These are phyloP conservation scores for Sylvia borin DNA, from an alignment of 2,797 vertebrate species.

Conservation along the genomic window DNA sequence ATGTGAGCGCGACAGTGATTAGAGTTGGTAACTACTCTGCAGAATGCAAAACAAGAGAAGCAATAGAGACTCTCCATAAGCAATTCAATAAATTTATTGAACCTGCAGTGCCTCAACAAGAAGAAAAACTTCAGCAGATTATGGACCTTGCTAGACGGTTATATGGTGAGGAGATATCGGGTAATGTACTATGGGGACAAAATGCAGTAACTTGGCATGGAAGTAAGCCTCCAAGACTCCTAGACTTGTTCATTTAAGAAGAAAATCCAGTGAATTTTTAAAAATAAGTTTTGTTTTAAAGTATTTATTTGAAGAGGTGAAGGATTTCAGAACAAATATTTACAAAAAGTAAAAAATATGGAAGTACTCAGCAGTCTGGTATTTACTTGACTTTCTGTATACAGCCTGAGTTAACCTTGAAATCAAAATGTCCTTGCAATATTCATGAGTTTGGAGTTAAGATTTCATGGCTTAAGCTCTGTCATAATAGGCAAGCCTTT, in stretches of 20 bases:
- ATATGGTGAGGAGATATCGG: slow-evolving; percentile 79
- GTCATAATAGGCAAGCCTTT: background rate
- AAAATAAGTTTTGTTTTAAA: background rate
- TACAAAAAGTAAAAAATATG: background rate
- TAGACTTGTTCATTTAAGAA: background rate
- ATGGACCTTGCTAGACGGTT: slow-evolving; percentile 81
- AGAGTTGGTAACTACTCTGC: slow-evolving; percentile 87
- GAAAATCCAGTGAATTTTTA: background rate
- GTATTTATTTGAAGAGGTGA: background rate
- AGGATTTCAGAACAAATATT: background rate
- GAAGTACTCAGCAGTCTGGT: background rate
- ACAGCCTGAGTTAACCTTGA: background rate
- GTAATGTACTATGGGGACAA: background rate
- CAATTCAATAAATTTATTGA: slow-evolving; percentile 91
- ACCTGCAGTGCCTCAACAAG: slow-evolving; percentile 87
- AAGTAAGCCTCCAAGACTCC: background rate
- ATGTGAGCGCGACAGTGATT: slow-evolving; percentile 86
- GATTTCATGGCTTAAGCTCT: background rate
- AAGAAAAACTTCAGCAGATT: slow-evolving; percentile 86
- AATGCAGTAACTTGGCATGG: background rate
- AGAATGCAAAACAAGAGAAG: slow-evolving; percentile 85
- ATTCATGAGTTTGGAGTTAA: slow-evolving; percentile 16
- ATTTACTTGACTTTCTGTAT: background rate
- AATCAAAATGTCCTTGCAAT: background rate
- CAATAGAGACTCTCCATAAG: slow-evolving; percentile 82